A percentile compares a stretch with the other conserved stretches of the same genome.
These are phyloP conservation scores for Pan paniscus DNA, from an alignment of 2,113 vertebrate genomes.

Conservation along the genomic window DNA sequence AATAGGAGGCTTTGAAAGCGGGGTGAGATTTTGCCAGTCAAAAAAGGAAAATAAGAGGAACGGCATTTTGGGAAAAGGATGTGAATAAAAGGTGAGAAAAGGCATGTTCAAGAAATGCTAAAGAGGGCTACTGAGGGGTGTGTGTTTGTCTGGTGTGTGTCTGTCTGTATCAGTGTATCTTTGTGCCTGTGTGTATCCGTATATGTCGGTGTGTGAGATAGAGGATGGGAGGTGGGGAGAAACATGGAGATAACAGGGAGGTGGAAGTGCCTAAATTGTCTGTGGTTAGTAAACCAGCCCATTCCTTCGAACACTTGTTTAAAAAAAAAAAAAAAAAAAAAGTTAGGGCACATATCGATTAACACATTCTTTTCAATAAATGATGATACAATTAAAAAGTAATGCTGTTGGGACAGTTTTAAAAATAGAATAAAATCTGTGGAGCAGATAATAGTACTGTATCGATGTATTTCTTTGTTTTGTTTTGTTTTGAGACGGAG, in stretches of 20 bases:
- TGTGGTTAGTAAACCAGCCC: not conserved
- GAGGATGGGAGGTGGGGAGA: not conserved
- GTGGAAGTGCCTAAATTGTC: not conserved
- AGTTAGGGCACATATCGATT: not conserved
- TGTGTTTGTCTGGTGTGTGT: not conserved
- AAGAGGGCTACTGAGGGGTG: too few relatives aligned
- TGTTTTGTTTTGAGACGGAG: too few relatives aligned
- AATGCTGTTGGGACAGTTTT: not conserved
- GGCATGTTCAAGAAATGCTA: not conserved
- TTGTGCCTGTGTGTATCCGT: not conserved
- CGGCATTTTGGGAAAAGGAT: not conserved
- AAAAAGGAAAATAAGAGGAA: not conserved
- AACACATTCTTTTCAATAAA: not conserved
- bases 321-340: not conserved
- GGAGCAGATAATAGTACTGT: not conserved
- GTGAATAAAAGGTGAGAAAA: not conserved
- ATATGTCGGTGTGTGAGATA: not conserved
- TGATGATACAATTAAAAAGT: not conserved
- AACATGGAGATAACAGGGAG: not conserved
- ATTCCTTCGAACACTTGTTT: not conserved
- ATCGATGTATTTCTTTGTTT: not conserved
- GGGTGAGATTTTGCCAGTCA: not conserved
- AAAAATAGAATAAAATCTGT: constrained; percentile 1
- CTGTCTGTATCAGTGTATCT: not conserved
- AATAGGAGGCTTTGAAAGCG: not conserved